Conservation (phyloP, 2,888 invertebrate genomes). For the Protula sp. region DNA sequence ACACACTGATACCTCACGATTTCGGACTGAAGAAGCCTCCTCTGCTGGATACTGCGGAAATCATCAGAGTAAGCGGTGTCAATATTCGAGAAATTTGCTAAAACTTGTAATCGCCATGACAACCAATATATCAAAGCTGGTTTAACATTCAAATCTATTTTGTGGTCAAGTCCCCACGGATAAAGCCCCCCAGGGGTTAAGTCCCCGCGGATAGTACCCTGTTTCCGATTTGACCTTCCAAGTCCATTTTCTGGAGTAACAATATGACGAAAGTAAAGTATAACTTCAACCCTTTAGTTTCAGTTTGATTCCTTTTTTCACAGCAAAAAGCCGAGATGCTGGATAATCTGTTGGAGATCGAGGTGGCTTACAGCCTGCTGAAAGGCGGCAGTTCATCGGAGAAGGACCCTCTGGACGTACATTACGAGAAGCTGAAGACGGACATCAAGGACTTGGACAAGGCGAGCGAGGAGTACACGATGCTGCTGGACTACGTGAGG, state of each 20-base stretch:
- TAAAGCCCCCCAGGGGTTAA: no score
- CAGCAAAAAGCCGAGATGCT: constrained; percentile 76
- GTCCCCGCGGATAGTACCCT: no score
- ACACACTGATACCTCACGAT: constrained; percentile 90
- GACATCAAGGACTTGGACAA: constrained; percentile 67
- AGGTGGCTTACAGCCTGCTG: constrained; percentile 86
- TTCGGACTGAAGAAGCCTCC: constrained; percentile 82
- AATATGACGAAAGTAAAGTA: no score
- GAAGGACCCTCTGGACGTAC: constrained; percentile 68
- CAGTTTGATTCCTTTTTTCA: no score
- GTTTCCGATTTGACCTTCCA: no score
- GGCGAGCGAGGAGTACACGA: constrained; percentile 65
- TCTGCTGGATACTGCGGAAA: constrained; percentile 69
- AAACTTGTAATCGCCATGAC: no score
- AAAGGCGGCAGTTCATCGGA: constrained; percentile 59
- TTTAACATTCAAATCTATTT: no score
- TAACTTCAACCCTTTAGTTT: no score
- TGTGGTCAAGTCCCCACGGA: no score
- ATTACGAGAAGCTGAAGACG: constrained; percentile 83
- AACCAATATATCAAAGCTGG: no score
- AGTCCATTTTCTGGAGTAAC: no score
- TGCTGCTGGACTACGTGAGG: constrained; percentile 71
- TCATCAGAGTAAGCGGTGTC: constrained; percentile 61
- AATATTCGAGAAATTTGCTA: no score
- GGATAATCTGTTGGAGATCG: constrained; percentile 87